Percentiles rank a stretch among this genome's conserved stretches.
Evolutionary conservation across 2,797 vertebrate genomes (phyloP).

Genomic region (Diplodus puntazzo): DNA sequence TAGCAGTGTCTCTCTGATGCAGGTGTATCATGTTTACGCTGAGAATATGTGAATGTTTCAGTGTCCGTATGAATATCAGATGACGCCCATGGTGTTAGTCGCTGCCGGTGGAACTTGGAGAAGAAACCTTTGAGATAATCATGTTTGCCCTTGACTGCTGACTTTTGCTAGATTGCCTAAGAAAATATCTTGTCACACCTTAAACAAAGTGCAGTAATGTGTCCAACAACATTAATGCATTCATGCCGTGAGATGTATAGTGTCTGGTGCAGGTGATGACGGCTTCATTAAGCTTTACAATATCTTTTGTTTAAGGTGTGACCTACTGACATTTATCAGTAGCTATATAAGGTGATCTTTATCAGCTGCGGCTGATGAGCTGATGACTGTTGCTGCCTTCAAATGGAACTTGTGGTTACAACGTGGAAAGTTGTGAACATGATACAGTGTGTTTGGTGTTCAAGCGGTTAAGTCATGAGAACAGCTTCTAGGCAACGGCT

Average conservation of each 20-base stretch:
- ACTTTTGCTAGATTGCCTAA: slow-evolving; percentile 37
- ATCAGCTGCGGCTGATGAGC: slow-evolving; percentile 42
- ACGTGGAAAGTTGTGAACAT: no score
- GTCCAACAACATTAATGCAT: not conserved
- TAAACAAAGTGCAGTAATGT: slow-evolving; percentile 61
- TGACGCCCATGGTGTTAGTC: slow-evolving; percentile 22
- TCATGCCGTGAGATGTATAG: slow-evolving; percentile 1
- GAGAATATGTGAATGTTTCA: slow-evolving; percentile 52
- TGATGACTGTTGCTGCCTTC: slow-evolving; percentile 10
- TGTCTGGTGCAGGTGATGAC: slow-evolving; percentile 11
- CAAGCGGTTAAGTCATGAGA: no score
- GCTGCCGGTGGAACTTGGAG: slow-evolving; percentile 43
- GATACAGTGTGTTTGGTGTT: no score
- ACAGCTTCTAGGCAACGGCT: no score
- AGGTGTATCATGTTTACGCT: slow-evolving; percentile 68
- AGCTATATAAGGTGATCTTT: slow-evolving; percentile 31
- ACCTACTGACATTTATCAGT: slow-evolving; percentile 36
- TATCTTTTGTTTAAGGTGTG: slow-evolving; percentile 73
- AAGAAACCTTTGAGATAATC: slow-evolving; percentile 46
- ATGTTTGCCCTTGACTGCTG: slow-evolving; percentile 64
- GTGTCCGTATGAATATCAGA: slow-evolving; percentile 46
- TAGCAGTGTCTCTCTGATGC: slow-evolving; percentile 53
- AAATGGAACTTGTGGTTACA: no score
- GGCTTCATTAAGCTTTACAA: slow-evolving; percentile 23
- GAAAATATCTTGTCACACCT: slow-evolving; percentile 61